Evolutionary conservation across 2,113 vertebrate genomes (phyloP).

Genomic region (Xerus inauris): DNA sequence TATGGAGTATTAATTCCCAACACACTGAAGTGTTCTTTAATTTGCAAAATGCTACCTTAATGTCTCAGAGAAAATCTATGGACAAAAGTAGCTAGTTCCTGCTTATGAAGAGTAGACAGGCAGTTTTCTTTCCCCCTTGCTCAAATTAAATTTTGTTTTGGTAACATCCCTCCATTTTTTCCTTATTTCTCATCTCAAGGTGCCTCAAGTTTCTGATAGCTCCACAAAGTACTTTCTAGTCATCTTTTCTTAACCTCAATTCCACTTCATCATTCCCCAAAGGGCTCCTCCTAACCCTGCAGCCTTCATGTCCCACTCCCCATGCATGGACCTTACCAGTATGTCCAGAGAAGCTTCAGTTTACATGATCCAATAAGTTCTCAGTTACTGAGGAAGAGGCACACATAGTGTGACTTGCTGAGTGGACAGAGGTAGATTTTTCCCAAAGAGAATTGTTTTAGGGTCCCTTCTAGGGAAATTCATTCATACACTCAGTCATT

Average conservation of each 20-base stretch:
- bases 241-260: not conserved
- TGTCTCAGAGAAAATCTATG: not conserved
- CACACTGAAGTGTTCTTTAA: not conserved
- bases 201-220: not conserved
- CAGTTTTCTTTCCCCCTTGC: not conserved
- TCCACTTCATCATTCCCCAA: slow-evolving; percentile 21
- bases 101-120: not conserved
- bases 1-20: not conserved
- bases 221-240: not conserved
- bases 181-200: not conserved
- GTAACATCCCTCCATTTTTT: not conserved
- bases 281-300: not conserved
- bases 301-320: not conserved
- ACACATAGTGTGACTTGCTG: not conserved
- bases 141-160: not conserved
- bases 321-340: not conserved
- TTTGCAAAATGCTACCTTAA: slow-evolving; percentile 50
- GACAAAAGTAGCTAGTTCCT: not conserved
- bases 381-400: not conserved
- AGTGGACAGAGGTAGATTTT: not conserved
- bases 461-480: not conserved
- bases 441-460: not conserved
- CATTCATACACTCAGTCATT: not conserved
- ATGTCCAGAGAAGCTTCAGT: not conserved
- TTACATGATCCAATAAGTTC: not conserved